phyloP scores from a whole-genome alignment of 2,113 vertebrate species.

The Eidolon helvum region DNA sequence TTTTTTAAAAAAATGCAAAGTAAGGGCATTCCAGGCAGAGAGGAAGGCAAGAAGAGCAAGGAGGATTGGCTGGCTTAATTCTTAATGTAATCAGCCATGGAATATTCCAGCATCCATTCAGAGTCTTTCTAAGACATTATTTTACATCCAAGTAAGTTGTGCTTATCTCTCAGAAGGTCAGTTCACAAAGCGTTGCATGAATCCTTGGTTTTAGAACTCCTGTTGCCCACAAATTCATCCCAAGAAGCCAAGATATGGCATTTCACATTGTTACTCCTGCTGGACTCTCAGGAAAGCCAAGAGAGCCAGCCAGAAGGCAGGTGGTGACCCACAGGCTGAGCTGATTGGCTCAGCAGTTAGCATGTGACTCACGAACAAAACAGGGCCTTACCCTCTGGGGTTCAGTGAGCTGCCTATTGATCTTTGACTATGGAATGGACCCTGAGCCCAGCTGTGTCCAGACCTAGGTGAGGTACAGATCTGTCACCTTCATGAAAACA shows the following conservation, averaged over 20 bases:
- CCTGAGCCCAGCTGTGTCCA: background rate
- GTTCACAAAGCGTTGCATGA: accelerated
- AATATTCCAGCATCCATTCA: background rate
- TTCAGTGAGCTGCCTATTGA: background rate
- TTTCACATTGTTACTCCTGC: background rate
- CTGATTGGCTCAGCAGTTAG: background rate
- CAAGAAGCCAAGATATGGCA: background rate
- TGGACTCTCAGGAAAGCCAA: background rate
- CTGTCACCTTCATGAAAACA: background rate
- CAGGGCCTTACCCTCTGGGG: too few species aligned
- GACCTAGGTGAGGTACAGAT: background rate
- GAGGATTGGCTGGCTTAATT: background rate
- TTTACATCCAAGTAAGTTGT: background rate
- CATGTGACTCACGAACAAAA: background rate
- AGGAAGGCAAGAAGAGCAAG: background rate
- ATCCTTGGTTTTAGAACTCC: background rate
- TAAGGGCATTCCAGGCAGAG: background rate
- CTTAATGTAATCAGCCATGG: background rate
- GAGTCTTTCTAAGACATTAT: background rate
- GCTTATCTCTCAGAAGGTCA: background rate
- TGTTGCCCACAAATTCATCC: background rate
- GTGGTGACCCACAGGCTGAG: background rate
- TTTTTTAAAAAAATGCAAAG: background rate
- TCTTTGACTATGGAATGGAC: background rate
- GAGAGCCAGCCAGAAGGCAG: background rate